Percentiles rank a stretch among this genome's conserved stretches.
Evolutionary conservation across 2,888 invertebrate species (phyloP).

Genomic region (Parnassius orleans): DNA sequence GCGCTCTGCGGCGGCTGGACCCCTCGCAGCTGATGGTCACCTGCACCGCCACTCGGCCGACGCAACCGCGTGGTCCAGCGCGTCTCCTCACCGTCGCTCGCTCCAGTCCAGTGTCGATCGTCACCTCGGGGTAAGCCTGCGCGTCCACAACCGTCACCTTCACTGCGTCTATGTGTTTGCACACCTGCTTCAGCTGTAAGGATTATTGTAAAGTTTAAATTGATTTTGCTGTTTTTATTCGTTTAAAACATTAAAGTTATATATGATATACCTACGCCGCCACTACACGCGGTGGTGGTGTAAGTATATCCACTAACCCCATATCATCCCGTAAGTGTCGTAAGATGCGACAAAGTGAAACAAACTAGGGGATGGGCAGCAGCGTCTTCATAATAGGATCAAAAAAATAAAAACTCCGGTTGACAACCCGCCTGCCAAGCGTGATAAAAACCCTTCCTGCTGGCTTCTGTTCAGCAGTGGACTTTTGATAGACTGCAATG

Average conservation of each 20-base stretch:
- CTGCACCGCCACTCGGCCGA: constrained; percentile 5
- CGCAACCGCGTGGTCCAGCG: constrained; percentile 9
- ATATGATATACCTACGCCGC: too few species aligned
- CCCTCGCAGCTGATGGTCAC: constrained; percentile 12
- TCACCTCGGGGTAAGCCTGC: constrained; percentile 12
- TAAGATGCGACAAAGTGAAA: too few species aligned
- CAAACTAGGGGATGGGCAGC: too few species aligned
- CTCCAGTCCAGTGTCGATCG: constrained; percentile 14
- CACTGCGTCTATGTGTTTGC: constrained; percentile 4
- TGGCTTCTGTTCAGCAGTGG: too few species aligned
- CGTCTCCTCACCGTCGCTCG: constrained; percentile 16
- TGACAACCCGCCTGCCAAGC: too few species aligned
- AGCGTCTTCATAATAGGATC: too few species aligned
- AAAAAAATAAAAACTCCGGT: too few species aligned
- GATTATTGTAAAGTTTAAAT: not conserved
- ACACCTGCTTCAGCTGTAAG: constrained; percentile 15
- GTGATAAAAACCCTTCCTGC: too few species aligned
- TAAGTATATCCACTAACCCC: not conserved
- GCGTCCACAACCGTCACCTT: too few species aligned
- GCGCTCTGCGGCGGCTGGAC: constrained; percentile 3
- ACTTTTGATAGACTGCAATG: too few species aligned
- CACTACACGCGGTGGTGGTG: too few species aligned
- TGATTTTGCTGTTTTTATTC: not conserved
- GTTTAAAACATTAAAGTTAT: rapidly evolving
- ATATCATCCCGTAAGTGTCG: too few species aligned